A percentile compares a stretch with the other conserved stretches of the same genome.
These are phyloP conservation scores for Conistra vaccinii DNA, from an alignment of 2,888 invertebrate genomes.

Conservation along the genomic window DNA sequence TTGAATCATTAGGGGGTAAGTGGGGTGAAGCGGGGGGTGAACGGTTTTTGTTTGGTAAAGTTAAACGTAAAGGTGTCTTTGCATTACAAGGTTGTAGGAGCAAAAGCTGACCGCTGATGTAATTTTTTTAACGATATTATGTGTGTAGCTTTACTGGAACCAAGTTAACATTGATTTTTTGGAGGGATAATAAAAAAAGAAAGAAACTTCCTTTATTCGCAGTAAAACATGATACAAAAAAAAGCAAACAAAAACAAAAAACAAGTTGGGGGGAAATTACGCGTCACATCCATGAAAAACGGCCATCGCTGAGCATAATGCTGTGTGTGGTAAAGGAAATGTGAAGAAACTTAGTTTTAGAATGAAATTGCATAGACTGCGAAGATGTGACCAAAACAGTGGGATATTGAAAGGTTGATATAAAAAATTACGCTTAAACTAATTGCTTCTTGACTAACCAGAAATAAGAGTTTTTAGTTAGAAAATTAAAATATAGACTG, in stretches of 20 bases:
- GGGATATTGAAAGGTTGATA: background rate
- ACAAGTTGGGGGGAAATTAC: too few species aligned
- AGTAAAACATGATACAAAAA: too few species aligned
- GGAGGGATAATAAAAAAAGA: too few species aligned
- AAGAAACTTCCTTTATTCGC: too few species aligned
- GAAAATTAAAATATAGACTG: too few species aligned
- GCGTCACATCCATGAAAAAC: too few species aligned
- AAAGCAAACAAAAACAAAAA: too few species aligned
- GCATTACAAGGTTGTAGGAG: background rate
- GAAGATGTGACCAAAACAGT: background rate
- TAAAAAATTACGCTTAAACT: background rate
- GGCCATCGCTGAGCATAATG: too few species aligned
- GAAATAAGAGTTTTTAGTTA: background rate
- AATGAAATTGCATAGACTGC: background rate
- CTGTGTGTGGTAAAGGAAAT: too few species aligned
- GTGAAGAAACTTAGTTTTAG: background rate
- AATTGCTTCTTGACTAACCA: background rate
- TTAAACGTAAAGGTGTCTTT: background rate
- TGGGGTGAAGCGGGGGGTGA: background rate
- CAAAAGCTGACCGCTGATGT: background rate
- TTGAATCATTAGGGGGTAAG: constrained; percentile 47
- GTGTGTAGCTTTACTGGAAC: too few species aligned
- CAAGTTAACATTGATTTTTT: too few species aligned
- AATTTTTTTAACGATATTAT: too few species aligned
- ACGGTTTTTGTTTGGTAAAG: constrained; percentile 11